Evolutionary conservation across 2,888 invertebrate genomes (phyloP).

Genomic region (Cybosia mesomella): DNA sequence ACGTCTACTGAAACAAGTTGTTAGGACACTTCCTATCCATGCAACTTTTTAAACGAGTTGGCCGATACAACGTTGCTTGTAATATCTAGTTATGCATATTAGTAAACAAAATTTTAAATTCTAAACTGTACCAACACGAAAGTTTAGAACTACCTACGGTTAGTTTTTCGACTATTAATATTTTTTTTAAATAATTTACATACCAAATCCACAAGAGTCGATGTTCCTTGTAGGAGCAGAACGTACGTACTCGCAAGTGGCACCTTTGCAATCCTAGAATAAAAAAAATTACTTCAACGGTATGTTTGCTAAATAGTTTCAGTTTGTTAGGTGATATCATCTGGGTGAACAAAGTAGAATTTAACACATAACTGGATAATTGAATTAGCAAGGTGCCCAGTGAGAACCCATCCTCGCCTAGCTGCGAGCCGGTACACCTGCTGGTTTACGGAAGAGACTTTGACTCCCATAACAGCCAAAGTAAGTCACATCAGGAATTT

Average conservation of each 20-base stretch:
- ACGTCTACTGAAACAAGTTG: slow-evolving; percentile 50
- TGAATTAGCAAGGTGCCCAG: too few relatives aligned
- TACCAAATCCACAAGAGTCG: slow-evolving; percentile 89
- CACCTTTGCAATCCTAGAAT: slow-evolving; percentile 81
- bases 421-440: too few relatives aligned
- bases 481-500: too few relatives aligned
- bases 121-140: neutral
- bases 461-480: neutral
- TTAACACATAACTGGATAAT: neutral
- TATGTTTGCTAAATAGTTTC: neutral
- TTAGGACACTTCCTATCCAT: slow-evolving; percentile 54
- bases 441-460: too few relatives aligned
- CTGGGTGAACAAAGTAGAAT: neutral
- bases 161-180: neutral
- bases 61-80: neutral
- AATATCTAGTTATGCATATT: slow-evolving; percentile 13
- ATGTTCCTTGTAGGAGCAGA: slow-evolving; percentile 89
- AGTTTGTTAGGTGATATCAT: too few relatives aligned
- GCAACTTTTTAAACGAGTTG: slow-evolving; percentile 55
- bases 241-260: slow-evolving; percentile 89
- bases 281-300: slow-evolving; percentile 26
- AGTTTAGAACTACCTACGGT: neutral
- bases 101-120: neutral
- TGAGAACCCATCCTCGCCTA: too few relatives aligned
- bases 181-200: slow-evolving; percentile 54